Conservation (phyloP, 2,797 vertebrate species). For the Poecilia wingei region DNA sequence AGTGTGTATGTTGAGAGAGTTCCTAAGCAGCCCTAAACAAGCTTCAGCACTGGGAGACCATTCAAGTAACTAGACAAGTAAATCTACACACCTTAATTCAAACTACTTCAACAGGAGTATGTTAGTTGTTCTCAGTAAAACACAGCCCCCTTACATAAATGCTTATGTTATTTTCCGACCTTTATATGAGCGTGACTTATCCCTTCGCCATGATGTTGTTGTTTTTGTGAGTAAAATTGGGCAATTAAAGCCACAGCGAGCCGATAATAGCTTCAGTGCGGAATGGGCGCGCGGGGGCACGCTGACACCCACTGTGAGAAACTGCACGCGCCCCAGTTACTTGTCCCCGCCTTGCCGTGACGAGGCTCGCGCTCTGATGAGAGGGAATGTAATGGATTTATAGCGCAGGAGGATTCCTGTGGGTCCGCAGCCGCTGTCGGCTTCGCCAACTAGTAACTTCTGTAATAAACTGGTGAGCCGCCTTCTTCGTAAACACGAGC, state of each 20-base stretch:
- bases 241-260: conserved; percentile 73
- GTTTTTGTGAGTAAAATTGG: conserved; percentile 66
- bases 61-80: not conserved
- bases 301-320: conserved; percentile 61
- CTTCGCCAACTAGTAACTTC: conserved; percentile 52
- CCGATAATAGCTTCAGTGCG: conserved; percentile 64
- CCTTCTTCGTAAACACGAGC: conserved; percentile 53
- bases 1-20: not conserved
- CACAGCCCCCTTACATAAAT: not conserved
- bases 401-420: conserved; percentile 64
- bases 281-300: conserved; percentile 41
- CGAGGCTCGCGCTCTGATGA: conserved; percentile 77
- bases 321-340: conserved; percentile 54
- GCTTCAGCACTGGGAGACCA: not conserved
- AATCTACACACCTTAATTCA: not conserved
- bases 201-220: conserved; percentile 38
- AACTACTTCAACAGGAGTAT: not conserved
- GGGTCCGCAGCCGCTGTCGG: conserved; percentile 62
- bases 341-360: conserved; percentile 55
- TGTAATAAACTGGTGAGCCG: conserved; percentile 60
- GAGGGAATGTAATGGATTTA: conserved; percentile 81
- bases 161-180: not conserved
- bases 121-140: not conserved
- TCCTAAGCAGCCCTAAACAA: not conserved
- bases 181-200: conserved; percentile 30